Percentiles rank a stretch among this genome's conserved stretches.
Conservation (phyloP, 2,797 vertebrate genomes). For the Manis javanica region DNA sequence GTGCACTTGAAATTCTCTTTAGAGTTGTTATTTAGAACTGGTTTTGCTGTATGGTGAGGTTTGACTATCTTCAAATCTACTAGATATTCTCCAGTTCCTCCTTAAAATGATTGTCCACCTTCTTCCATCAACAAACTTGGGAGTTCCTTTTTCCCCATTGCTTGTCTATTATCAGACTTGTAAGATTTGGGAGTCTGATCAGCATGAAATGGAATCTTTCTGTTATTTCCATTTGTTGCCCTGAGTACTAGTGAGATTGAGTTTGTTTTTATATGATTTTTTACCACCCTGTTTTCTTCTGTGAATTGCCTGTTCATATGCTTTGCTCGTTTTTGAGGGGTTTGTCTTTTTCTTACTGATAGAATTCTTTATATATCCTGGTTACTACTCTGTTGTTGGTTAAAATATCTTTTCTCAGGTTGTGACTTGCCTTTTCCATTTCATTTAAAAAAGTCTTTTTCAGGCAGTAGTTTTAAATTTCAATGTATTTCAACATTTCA, state of each 20-base stretch:
- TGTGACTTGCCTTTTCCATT: background rate
- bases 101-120: background rate
- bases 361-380: background rate
- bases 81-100: background rate
- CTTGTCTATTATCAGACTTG: background rate
- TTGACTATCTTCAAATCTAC: background rate
- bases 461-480: conserved; percentile 7
- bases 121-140: background rate
- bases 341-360: background rate
- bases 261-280: background rate
- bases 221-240: background rate
- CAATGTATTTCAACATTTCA: background rate
- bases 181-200: background rate
- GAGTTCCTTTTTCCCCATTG: background rate
- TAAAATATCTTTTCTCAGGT: conserved; percentile 9
- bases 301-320: background rate
- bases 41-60: background rate
- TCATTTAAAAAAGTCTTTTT: background rate
- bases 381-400: background rate
- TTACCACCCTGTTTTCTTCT: background rate
- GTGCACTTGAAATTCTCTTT: background rate
- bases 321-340: background rate
- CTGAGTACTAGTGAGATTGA: background rate
- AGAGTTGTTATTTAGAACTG: background rate
- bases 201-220: background rate